Percentiles rank a stretch among this genome's conserved stretches.
Conservation (phyloP, 2,888 invertebrate genomes). For the Eupithecia pulchellata region DNA sequence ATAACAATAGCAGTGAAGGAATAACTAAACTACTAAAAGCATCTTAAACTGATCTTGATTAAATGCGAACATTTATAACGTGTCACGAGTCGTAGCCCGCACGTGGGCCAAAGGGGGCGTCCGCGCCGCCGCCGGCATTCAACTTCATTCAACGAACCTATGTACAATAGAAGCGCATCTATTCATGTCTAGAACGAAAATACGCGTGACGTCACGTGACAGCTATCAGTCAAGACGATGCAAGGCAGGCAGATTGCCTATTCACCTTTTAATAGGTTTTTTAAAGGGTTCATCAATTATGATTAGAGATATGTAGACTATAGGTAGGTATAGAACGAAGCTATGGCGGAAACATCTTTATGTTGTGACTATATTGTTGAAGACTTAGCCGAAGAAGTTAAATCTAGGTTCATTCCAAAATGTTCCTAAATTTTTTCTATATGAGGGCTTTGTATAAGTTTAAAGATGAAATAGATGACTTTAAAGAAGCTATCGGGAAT, state of each 20-base stretch:
- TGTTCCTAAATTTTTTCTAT: too few relatives aligned
- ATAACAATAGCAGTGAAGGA: neutral
- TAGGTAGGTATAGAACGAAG: too few relatives aligned
- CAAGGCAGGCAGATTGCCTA: neutral
- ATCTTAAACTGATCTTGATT: neutral
- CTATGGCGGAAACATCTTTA: too few relatives aligned
- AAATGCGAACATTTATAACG: neutral
- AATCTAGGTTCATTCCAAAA: too few relatives aligned
- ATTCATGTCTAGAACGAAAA: constrained; percentile 21
- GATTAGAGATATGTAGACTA: too few relatives aligned
- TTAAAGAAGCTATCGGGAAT: neutral
- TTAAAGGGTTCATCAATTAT: neutral
- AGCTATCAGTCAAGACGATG: neutral
- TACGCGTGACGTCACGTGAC: constrained; percentile 19
- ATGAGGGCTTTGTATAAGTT: too few relatives aligned
- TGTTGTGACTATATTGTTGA: too few relatives aligned
- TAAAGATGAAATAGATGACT: too few relatives aligned
- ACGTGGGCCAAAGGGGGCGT: constrained; percentile 24
- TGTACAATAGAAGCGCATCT: constrained; percentile 32
- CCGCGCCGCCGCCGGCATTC: constrained; percentile 25
- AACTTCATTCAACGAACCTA: constrained; percentile 25
- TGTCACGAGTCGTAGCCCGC: neutral
- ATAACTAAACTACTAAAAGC: neutral
- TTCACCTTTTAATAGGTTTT: neutral
- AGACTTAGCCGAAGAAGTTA: too few relatives aligned